phyloP scores from a whole-genome alignment of 2,797 vertebrate genomes.

The Notolepis coatsorum region DNA sequence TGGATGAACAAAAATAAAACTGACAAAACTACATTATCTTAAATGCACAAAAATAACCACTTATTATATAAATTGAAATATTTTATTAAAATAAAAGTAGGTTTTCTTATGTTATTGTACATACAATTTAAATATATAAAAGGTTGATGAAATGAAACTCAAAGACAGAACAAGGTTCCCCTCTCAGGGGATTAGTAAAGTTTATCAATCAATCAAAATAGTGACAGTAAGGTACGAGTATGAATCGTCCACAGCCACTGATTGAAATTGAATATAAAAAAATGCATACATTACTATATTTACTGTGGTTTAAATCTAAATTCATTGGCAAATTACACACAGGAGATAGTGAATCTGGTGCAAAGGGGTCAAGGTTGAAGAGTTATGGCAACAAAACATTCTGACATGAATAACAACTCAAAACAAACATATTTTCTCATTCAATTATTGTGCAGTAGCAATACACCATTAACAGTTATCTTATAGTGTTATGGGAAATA shows the following conservation, averaged over 20 bases:
- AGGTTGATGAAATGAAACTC: constrained; percentile 1
- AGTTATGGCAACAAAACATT: neutral
- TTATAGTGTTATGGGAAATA: neutral
- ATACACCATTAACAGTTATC: neutral
- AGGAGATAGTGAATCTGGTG: neutral
- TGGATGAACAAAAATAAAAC: too few relatives aligned
- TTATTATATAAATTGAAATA: neutral
- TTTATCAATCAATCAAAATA: constrained; percentile 17
- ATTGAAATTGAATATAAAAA: constrained; percentile 38
- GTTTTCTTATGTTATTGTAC: constrained; percentile 24
- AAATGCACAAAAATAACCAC: neutral
- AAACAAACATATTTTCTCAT: neutral
- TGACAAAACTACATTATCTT: too few relatives aligned
- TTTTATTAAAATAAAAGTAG: constrained; percentile 48
- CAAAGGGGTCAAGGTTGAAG: neutral
- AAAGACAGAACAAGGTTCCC: too few relatives aligned
- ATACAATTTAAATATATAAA: constrained; percentile 43
- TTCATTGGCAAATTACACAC: neutral
- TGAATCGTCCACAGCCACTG: neutral
- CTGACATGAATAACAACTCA: neutral
- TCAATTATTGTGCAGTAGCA: neutral
- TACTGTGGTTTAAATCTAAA: neutral
- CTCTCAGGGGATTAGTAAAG: too few relatives aligned
- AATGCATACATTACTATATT: neutral
- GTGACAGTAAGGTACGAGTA: constrained; percentile 14